These are phyloP conservation scores for Anolis carolinensis DNA, from an alignment of 2,113 vertebrate species.

Conservation along the genomic window DNA sequence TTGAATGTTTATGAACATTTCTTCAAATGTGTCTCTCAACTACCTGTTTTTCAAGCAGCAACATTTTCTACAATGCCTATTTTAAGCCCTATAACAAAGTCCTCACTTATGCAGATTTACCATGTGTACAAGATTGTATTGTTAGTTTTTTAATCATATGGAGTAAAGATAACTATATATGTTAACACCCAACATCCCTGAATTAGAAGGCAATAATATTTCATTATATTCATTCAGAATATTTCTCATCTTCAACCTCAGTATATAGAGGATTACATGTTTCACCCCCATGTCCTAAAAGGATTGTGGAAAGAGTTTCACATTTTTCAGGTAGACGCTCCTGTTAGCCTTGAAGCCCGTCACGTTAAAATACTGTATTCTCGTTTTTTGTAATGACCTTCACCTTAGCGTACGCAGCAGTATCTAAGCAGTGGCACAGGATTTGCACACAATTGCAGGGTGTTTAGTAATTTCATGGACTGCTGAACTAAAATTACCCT, in stretches of 20 bases:
- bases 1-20: background rate
- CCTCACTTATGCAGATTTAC: background rate
- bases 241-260: background rate
- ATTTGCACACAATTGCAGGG: conserved; percentile 40
- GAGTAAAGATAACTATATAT: conserved; percentile 12
- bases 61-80: background rate
- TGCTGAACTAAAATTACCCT: conserved; percentile 53
- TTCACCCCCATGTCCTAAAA: too few relatives aligned
- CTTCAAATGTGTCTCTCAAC: background rate
- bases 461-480: conserved; percentile 54
- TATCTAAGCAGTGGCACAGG: background rate
- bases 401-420: conserved; percentile 26
- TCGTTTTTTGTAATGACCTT: conserved; percentile 20
- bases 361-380: background rate
- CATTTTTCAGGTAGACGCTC: conserved; percentile 15
- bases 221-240: background rate
- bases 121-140: background rate
- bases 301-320: background rate
- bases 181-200: background rate
- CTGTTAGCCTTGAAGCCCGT: background rate
- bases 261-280: too few relatives aligned
- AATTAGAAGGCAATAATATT: conserved; percentile 27
- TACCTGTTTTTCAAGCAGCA: background rate
- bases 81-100: background rate
- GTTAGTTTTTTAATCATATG: background rate